phyloP scores from a whole-genome alignment of 2,888 invertebrate genomes.

The Plebejus argus region DNA sequence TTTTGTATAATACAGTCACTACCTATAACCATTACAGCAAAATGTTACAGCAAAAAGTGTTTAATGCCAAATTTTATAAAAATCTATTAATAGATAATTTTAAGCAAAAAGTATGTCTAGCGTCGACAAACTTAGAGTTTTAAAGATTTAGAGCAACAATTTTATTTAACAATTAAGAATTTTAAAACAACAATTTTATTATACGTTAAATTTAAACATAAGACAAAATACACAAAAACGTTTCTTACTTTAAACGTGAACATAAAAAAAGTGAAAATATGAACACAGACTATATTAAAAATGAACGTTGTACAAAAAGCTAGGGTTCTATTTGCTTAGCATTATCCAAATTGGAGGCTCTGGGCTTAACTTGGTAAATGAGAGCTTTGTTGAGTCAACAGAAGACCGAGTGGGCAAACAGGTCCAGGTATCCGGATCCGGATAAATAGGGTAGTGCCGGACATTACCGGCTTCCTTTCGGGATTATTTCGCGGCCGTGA shows the following conservation, averaged over 20 bases:
- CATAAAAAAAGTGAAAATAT: neutral
- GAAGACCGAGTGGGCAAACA: constrained; percentile 55
- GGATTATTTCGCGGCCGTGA: neutral
- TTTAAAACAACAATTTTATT: neutral
- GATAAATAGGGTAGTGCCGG: constrained; percentile 26
- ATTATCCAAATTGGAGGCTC: constrained; percentile 72
- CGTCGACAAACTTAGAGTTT: too few relatives aligned
- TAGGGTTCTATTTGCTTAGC: constrained; percentile 39
- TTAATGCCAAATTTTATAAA: neutral
- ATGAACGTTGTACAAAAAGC: constrained; percentile 32
- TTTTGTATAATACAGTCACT: neutral
- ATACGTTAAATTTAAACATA: neutral
- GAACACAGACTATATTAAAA: constrained; percentile 32
- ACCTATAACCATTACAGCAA: neutral
- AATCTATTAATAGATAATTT: neutral
- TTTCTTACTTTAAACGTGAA: neutral
- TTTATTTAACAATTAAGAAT: too few relatives aligned
- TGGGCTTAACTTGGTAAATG: constrained; percentile 71
- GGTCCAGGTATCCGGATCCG: constrained; percentile 40
- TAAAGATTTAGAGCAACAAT: too few relatives aligned
- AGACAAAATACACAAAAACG: neutral
- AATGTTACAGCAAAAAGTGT: too few relatives aligned
- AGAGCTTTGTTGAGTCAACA: constrained; percentile 67
- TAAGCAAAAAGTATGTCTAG: neutral
- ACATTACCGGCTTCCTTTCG: constrained; percentile 1